Evolutionary conservation across 2,888 invertebrate species (phyloP), one percentile per base, ranked within the genome.

Genomic region (Melipona bicolor): DNA sequence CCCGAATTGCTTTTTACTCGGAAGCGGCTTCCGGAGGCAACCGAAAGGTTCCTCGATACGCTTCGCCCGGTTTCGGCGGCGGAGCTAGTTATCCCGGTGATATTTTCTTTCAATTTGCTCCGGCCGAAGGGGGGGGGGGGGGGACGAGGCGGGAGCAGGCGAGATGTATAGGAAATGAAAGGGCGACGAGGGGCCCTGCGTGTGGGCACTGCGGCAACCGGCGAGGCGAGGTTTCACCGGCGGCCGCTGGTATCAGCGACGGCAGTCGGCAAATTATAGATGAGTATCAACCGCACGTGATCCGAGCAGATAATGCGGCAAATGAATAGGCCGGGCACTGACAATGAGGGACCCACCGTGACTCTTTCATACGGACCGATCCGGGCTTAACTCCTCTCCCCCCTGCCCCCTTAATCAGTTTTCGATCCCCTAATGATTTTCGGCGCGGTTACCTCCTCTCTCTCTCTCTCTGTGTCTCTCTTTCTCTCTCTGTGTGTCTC

Each of bases 391-490:
- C 89, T 90, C 89, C 87, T 86, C 89, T 88, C 5, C 52, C 6
- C 9, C 52, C 52, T 0, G 5, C 52, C 61, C 52, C 61, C 90
- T 85, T 93, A 93, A 94, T 94, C 93, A 94, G 93, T 92, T 92
- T 89, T 89, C 92, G 91, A 93, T 92, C 92, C 93, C 92, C 92
- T 93, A 93, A 93, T 93, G 92, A 94, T 93, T 92, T 90, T 90
- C 90, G 90, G 87, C 88, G 90, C 90, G 89, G 88, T 88, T 87
- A 86, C 86, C 85, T 85, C 88, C 84, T 90, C 72, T 43, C 52
- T 43, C 78, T 49, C 78, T 68, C 81, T 72, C 72, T 83, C 36
- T n/a, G n/a, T n/a, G n/a, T 36, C 36, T 36, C 36, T 36, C 36
- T 43, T 5, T 36, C 36, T n/a, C n/a, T n/a, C n/a, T n/a, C n/a